A percentile compares a stretch with the other conserved stretches of the same genome.
Evolutionary conservation across 2,888 invertebrate species (phyloP).

Genomic region (Leucania comma): DNA sequence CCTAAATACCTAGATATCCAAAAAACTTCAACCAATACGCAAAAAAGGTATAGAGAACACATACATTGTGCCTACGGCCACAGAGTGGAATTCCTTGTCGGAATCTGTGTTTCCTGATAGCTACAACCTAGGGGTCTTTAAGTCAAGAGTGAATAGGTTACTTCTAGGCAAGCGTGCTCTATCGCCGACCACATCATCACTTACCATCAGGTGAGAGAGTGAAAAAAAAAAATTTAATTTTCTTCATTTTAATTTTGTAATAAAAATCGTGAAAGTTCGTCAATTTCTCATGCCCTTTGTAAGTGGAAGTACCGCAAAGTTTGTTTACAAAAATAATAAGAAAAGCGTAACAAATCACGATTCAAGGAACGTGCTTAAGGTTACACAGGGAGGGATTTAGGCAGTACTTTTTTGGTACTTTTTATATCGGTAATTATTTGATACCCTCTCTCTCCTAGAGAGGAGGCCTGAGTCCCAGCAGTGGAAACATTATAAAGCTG

Average conservation of each 20-base stretch:
- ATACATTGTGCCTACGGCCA: not conserved
- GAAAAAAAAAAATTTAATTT: not conserved
- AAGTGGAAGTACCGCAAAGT: constrained; percentile 24
- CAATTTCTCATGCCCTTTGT: constrained; percentile 50
- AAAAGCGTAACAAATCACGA: constrained; percentile 60
- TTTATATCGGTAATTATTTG: too few relatives aligned
- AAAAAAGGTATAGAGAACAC: not conserved
- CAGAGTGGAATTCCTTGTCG: too few relatives aligned
- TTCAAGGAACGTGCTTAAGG: constrained; percentile 50
- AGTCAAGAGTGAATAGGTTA: too few relatives aligned
- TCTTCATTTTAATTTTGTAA: not conserved
- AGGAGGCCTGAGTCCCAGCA: too few relatives aligned
- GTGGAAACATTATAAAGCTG: too few relatives aligned
- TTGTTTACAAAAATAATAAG: constrained; percentile 50
- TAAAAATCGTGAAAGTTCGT: constrained; percentile 23
- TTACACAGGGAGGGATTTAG: constrained; percentile 48
- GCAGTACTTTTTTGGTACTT: not conserved
- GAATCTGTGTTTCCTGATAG: too few relatives aligned
- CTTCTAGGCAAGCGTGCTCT: too few relatives aligned
- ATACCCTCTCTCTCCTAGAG: too few relatives aligned
- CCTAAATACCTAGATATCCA: constrained; percentile 3
- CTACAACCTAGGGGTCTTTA: too few relatives aligned
- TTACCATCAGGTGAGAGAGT: not conserved
- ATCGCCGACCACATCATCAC: too few relatives aligned
- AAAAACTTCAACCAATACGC: not conserved